Percentiles rank a stretch among this genome's conserved stretches.
Conservation (phyloP, 2,888 invertebrate species). For the Caenorhabditis macrosperma region DNA sequence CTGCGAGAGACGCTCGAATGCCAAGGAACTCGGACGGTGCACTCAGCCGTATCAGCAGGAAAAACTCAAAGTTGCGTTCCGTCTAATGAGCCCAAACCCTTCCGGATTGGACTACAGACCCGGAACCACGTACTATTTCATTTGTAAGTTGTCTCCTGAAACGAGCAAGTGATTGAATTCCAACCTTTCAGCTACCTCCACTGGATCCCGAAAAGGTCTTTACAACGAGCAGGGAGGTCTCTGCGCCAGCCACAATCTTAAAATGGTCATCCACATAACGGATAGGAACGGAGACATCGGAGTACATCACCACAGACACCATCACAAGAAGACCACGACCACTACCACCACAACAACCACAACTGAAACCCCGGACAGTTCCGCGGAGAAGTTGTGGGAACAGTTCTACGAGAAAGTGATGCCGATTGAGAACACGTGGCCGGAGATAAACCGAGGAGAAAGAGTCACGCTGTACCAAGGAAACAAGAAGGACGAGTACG, state of each 20-base stretch:
- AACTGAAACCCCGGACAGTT: conserved; percentile 14
- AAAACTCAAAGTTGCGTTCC: conserved; percentile 68
- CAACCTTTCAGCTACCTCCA: conserved; percentile 68
- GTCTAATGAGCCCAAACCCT: conserved; percentile 66
- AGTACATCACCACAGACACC: conserved; percentile 61
- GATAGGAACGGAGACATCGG: conserved; percentile 65
- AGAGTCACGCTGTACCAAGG: conserved; percentile 61
- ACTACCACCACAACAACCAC: conserved; percentile 50
- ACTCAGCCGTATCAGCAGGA: conserved; percentile 61
- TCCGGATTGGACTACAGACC: conserved; percentile 67
- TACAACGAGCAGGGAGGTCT: conserved; percentile 67
- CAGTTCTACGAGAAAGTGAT: conserved; percentile 66
- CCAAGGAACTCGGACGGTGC: conserved; percentile 67
- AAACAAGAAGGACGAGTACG: conserved; percentile 61
- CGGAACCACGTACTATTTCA: conserved; percentile 70
- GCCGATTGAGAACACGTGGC: conserved; percentile 57
- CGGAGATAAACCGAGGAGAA: conserved; percentile 57
- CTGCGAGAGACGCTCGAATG: conserved; percentile 59
- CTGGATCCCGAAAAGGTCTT: conserved; percentile 63
- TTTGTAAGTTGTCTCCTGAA: conserved; percentile 56
- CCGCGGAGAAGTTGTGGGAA: conserved; percentile 61
- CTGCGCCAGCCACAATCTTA: conserved; percentile 70
- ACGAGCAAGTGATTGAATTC: not conserved
- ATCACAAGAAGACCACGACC: conserved; percentile 53
- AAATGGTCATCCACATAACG: conserved; percentile 71